Evolutionary conservation across 2,113 vertebrate genomes (phyloP).

Genomic region (Narcine bancroftii): DNA sequence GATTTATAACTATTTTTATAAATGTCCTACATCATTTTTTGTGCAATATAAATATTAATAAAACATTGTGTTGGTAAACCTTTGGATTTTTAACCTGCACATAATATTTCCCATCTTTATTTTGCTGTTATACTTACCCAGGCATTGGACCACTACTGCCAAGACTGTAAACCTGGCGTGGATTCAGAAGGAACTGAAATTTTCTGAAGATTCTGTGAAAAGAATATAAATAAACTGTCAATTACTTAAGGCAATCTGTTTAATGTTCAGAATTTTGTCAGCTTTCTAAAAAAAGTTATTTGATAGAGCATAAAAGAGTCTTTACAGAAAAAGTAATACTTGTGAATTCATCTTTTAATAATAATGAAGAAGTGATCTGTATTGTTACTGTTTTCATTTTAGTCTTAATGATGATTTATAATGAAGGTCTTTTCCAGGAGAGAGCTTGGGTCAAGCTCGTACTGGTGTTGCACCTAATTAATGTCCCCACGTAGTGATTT

Average conservation of each 20-base stretch:
- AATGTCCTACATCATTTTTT: background rate
- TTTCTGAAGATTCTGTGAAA: conserved; percentile 80
- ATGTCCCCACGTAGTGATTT: conserved; percentile 66
- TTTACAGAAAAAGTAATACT: background rate
- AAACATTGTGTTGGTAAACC: background rate
- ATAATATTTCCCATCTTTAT: background rate
- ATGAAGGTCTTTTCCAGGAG: conserved; percentile 30
- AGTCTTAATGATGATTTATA: conserved; percentile 37
- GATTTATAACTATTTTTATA: background rate
- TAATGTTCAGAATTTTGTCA: background rate
- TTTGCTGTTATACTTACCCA: conserved; percentile 61
- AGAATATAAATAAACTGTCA: conserved; percentile 39
- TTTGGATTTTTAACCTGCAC: background rate
- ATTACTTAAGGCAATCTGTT: background rate
- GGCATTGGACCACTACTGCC: conserved; percentile 83
- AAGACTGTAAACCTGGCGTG: conserved; percentile 88
- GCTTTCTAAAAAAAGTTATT: background rate
- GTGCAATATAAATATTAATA: conserved; percentile 10
- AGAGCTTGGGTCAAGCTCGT: background rate
- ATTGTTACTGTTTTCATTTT: conserved; percentile 37
- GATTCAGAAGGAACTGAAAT: conserved; percentile 89
- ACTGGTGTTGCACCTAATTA: conserved; percentile 45
- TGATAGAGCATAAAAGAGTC: background rate
- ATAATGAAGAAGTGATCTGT: conserved; percentile 13
- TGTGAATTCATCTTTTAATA: conserved; percentile 35